Base-by-base conservation (phyloP, 2,113 vertebrate genomes). In the Nerophis lumbriciformis region DNA sequence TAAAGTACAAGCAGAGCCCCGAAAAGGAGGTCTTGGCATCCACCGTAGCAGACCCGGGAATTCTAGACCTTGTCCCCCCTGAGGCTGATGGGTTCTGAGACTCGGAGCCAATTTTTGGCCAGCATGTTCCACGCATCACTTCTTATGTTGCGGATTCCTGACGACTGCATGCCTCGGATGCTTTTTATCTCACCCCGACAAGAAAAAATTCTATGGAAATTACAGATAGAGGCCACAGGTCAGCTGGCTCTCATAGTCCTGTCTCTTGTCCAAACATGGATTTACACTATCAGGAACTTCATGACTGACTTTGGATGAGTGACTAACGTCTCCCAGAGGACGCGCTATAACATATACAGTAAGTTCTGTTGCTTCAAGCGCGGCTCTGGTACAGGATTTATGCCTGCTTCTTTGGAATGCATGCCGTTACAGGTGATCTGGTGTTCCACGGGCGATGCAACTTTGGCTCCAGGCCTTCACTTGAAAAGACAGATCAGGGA, bases 231-330 rank as follows among this genome's bases (percentile, higher is more conserved):
- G 54, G 14, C 42, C 58, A 63, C 19, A 56, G 59, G 21, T 61
- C 66, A 54, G 57, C 44, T 77, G 63, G 51, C 66, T 63, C 53
- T 64, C 36, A 53, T 44, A 57, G 38, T 57, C 55, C 4, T 45
- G 55, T 66, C 35, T 58, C 53, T 51, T 50, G 48, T 65, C 61
- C 14, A 59, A 49, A 56, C 12, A 61, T 48, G 14, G 50, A 35
- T 65, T 65, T 63, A 12, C 8, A 49, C 51, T 45, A 37, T 59
- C 42, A 59, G 48, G 38, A 35, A 65, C 58, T 67, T 57, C 28
- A 71, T 57, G 39, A 58, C 16, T 14, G 4, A 47, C 36, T 70
- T 53, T 49, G 21, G 21, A 37, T 53, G 61, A 21, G 12, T 56
- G 48, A 60, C 11, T 59, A 57, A 54, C 10, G 42, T n/a, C 59